Evolutionary conservation across 2,888 invertebrate genomes (phyloP), one percentile per base, ranked within the genome.

Genomic region (Erebia ligea): DNA sequence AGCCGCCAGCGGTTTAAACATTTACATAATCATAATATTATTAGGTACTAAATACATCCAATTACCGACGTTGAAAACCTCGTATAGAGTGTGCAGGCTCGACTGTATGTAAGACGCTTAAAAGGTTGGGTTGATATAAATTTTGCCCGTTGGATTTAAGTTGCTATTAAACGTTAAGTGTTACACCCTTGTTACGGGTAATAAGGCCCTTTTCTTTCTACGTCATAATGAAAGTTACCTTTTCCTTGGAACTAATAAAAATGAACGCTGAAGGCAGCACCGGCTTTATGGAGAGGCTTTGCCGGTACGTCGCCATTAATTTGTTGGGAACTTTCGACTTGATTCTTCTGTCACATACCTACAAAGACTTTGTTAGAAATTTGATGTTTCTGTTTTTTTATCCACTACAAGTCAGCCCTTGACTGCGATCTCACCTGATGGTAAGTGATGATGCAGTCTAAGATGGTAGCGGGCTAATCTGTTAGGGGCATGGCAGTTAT

Each of bases 191-290:
- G 73, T 73, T 75, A 76, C 69, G 59, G 59, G 71, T 70, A 70
- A 71, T 72, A 75, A 75, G 74, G 74, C 77, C 78, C 78, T 78
- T 78, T 78, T 79, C 82, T 81, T 80, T 80, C 77, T 73, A 75
- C 75, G 77, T 81, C 79, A 80, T 82, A 80, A 81, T 79, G 78
- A 79, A 80, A 80, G 77, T 79, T 76, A 71, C 75, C 75, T 75
- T 67, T 67, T 76, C 74, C 68, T 65, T 34, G 64, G 67, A 75
- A 73, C 76, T 80, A 82, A 82, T 82, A 82, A 83, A 82, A 82
- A 81, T 77, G 78, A 80, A 81, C 76, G 80, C 77, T 79, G 76
- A 78, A 79, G 76, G 77, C 75, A 75, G 70, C 67, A 70, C 73
- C 71, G 69, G 75, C 76, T 78, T 78, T 79, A 75, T 70, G 76